phyloP scores from a whole-genome alignment of 2,888 invertebrate species.

The Peribatodes rhomboidaria region DNA sequence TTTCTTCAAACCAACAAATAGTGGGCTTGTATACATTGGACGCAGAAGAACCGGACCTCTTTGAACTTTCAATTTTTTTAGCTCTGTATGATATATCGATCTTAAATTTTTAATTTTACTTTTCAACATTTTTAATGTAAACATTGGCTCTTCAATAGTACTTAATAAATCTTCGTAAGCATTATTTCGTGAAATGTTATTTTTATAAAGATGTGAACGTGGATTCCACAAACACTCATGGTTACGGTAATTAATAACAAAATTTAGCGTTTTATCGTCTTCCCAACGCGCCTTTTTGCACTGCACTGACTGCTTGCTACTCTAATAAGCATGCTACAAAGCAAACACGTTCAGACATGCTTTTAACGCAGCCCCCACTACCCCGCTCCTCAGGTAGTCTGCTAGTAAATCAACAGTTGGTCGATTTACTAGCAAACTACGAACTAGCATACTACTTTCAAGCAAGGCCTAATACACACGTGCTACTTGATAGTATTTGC shows the following conservation, averaged over 20 bases:
- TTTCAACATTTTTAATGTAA: slow-evolving; percentile 40
- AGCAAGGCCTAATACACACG: slow-evolving; percentile 4
- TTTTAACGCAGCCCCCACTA: slow-evolving; percentile 8
- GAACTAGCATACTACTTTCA: slow-evolving; percentile 2
- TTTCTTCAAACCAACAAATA: slow-evolving; percentile 37
- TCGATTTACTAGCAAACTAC: slow-evolving; percentile 6
- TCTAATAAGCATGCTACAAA: slow-evolving; percentile 18
- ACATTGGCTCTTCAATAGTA: slow-evolving; percentile 27
- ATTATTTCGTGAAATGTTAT: slow-evolving; percentile 47
- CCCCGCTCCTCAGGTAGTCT: slow-evolving; percentile 6
- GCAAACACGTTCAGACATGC: slow-evolving; percentile 14
- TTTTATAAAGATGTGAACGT: slow-evolving; percentile 38
- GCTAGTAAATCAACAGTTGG: slow-evolving; percentile 6
- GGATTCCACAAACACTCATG: slow-evolving; percentile 32
- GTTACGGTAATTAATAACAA: slow-evolving; percentile 20
- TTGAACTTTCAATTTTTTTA: slow-evolving; percentile 1
- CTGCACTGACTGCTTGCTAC: slow-evolving; percentile 5
- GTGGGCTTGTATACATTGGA: not conserved
- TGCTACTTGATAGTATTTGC: not conserved
- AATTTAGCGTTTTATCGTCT: slow-evolving; percentile 33
- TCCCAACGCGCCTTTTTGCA: slow-evolving; percentile 36
- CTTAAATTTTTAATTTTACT: slow-evolving; percentile 22
- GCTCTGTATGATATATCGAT: slow-evolving; percentile 7
- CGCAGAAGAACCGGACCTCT: not conserved
- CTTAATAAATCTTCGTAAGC: slow-evolving; percentile 39